Conservation (phyloP, 2,888 invertebrate genomes). For the Lucinisca nassula region DNA sequence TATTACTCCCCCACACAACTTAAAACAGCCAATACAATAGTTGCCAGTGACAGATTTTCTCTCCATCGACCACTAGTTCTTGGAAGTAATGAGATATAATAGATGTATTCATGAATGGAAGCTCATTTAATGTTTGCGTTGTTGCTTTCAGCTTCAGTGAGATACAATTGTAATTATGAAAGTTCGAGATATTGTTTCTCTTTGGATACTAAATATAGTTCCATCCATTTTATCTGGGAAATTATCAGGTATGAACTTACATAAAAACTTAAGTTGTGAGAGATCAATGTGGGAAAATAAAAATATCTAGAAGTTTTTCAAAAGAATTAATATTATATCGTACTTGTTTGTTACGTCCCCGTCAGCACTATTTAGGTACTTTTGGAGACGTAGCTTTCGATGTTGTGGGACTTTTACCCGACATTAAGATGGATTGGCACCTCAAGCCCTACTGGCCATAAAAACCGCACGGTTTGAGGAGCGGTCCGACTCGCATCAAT, state of each 20-base stretch:
- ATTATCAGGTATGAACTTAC: constrained; percentile 7
- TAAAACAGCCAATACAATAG: neutral
- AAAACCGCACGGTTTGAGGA: too few relatives aligned
- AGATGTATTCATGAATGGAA: neutral
- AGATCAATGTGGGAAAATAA: too few relatives aligned
- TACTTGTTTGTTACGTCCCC: too few relatives aligned
- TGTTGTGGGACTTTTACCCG: too few relatives aligned
- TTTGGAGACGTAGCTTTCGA: too few relatives aligned
- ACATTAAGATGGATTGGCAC: too few relatives aligned
- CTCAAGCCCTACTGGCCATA: too few relatives aligned
- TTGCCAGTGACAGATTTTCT: neutral
- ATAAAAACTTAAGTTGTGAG: too few relatives aligned
- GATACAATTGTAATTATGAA: neutral
- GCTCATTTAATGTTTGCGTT: neutral
- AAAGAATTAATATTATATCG: too few relatives aligned
- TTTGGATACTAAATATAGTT: neutral
- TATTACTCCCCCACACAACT: neutral
- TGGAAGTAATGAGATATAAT: neutral
- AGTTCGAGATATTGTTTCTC: neutral
- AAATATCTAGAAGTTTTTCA: too few relatives aligned
- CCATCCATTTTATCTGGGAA: neutral
- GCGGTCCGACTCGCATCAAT: too few relatives aligned
- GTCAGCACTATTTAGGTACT: too few relatives aligned
- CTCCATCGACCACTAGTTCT: neutral
- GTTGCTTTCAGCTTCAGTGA: neutral